A percentile compares a stretch with the other conserved stretches of the same genome.
phyloP scores from a whole-genome alignment of 2,888 invertebrate species.

The Monoplex corrugatus region DNA sequence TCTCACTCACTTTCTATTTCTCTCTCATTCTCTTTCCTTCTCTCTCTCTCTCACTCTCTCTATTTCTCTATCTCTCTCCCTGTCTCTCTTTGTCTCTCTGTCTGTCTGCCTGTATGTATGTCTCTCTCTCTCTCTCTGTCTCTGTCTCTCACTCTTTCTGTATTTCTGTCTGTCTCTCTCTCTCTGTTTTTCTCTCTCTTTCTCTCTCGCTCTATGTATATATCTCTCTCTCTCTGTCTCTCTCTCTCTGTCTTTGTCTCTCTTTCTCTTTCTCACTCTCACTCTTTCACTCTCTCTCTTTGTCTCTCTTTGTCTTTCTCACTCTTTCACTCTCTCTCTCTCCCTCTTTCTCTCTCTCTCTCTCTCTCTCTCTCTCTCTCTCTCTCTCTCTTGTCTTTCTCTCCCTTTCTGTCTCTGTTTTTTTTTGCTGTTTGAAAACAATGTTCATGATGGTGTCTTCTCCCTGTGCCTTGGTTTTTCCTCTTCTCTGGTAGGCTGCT shows the following conservation, averaged over 20 bases:
- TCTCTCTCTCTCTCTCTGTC: neutral
- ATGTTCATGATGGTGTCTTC: too few relatives aligned
- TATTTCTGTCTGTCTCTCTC: too few relatives aligned
- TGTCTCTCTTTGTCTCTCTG: too few relatives aligned
- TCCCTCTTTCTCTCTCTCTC: neutral
- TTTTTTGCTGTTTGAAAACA: too few relatives aligned
- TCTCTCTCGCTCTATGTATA: too few relatives aligned
- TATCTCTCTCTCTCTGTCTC: neutral
- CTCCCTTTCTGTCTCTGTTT: too few relatives aligned
- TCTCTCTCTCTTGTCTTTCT: neutral
- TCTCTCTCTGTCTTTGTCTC: neutral
- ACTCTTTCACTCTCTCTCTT: neutral
- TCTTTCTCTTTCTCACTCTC: neutral
- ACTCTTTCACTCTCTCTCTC: slow-evolving; percentile 13
- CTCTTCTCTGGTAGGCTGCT: too few relatives aligned
- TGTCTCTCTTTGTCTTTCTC: neutral
- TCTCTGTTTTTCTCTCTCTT: too few relatives aligned
- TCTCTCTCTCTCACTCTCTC: neutral
- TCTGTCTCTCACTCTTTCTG: too few relatives aligned
- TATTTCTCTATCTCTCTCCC: too few relatives aligned
- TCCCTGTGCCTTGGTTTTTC: too few relatives aligned
- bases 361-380: neutral
- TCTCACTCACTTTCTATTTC: neutral
- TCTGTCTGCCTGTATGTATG: too few relatives aligned
- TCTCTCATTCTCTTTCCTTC: neutral